Percentiles rank a stretch among this genome's conserved stretches.
Conservation (phyloP, 2,113 vertebrate genomes). For the Tychaedon coryphoeus region DNA sequence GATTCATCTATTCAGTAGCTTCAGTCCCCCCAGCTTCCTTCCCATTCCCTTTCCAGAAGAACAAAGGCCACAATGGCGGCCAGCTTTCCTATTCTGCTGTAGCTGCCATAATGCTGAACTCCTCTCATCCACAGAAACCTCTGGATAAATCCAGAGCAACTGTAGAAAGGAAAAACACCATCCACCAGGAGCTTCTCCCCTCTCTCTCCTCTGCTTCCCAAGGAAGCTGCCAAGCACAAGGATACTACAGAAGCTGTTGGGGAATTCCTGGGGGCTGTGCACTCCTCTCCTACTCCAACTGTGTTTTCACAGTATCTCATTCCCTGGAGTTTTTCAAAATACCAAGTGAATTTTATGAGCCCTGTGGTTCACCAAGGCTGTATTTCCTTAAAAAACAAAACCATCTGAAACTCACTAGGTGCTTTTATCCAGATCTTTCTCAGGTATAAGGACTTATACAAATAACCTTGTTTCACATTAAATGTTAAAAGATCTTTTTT, state of each 20-base stretch:
- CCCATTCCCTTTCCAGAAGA: neutral
- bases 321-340: neutral
- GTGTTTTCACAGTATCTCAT: neutral
- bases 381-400: neutral
- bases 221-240: neutral
- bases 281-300: neutral
- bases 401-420: neutral
- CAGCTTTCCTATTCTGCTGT: neutral
- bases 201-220: rapidly evolving
- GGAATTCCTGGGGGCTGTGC: neutral
- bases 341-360: neutral
- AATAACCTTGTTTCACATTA: neutral
- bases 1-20: neutral
- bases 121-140: neutral
- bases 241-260: neutral
- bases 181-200: neutral
- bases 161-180: neutral
- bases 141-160: neutral
- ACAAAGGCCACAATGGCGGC: neutral
- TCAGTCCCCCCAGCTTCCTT: neutral
- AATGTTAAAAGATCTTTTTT: neutral
- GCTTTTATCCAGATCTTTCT: neutral
- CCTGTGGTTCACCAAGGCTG: neutral
- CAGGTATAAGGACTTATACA: neutral
- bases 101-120: neutral